These are phyloP conservation scores for Diadumene lineata DNA, from an alignment of 92 coral and sea anemone genomes.

Conservation along the genomic window DNA sequence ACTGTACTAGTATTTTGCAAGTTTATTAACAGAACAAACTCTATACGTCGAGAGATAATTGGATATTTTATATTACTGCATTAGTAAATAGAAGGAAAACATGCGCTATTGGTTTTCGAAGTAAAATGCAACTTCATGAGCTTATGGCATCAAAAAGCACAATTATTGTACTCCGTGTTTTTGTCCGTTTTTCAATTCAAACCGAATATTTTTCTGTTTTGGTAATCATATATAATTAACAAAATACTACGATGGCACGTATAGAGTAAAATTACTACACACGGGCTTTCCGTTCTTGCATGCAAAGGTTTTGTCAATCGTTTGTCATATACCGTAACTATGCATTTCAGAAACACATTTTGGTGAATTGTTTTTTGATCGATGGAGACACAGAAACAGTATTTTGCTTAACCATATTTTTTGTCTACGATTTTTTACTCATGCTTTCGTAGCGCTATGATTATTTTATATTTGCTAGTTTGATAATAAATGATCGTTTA, in stretches of 20 bases:
- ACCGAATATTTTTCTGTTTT: too few relatives aligned
- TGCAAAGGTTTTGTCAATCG: too few relatives aligned
- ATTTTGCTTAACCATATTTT: neutral
- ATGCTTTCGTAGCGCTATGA: neutral
- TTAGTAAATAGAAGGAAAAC: neutral
- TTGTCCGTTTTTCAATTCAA: too few relatives aligned
- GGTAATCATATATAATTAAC: too few relatives aligned
- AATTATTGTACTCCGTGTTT: too few relatives aligned
- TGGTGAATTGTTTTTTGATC: neutral
- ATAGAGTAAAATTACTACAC: too few relatives aligned
- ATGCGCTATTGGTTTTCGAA: neutral
- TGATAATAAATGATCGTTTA: conserved; percentile 10
- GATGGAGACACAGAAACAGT: neutral
- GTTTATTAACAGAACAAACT: neutral
- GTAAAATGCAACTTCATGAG: too few relatives aligned
- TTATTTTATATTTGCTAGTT: neutral
- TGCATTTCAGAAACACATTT: neutral
- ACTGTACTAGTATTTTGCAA: conserved; percentile 10
- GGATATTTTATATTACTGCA: neutral
- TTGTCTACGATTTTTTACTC: neutral
- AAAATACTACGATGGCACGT: too few relatives aligned
- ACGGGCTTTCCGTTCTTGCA: too few relatives aligned
- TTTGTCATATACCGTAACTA: too few relatives aligned
- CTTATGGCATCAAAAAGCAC: neutral
- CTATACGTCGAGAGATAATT: neutral